Percentiles rank a stretch among this genome's conserved stretches.
Conservation (phyloP, 2,113 vertebrate species). For the Bubo bubo region DNA sequence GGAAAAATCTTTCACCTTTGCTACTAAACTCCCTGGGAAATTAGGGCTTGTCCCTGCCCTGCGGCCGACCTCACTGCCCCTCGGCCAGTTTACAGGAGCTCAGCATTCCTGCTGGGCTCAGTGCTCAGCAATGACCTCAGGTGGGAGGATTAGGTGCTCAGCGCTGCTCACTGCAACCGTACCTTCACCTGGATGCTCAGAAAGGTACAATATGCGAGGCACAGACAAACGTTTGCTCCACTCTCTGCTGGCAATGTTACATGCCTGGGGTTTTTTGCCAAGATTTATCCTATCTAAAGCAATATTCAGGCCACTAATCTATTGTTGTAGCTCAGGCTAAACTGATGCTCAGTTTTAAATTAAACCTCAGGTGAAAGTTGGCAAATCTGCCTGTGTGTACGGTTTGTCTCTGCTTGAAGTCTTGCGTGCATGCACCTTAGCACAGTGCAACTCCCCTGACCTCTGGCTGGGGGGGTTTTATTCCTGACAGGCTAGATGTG, state of each 20-base stretch:
- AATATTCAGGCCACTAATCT: conserved; percentile 10
- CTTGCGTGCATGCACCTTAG: neutral
- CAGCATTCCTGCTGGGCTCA: neutral
- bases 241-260: neutral
- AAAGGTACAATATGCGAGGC: neutral
- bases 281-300: neutral
- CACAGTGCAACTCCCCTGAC: neutral
- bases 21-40: neutral
- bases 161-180: neutral
- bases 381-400: neutral
- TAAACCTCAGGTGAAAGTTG: conserved; percentile 39
- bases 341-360: conserved; percentile 27
- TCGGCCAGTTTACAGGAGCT: neutral
- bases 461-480: neutral
- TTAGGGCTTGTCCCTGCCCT: neutral
- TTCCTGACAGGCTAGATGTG: conserved; percentile 35
- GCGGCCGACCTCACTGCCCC: fast-evolving
- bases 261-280: neutral
- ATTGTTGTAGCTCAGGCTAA: neutral
- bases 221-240: neutral
- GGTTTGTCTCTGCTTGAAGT: neutral
- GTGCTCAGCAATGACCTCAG: neutral
- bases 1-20: neutral
- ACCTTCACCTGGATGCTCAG: neutral
- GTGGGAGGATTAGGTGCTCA: neutral